Base-by-base conservation (phyloP, 1,140 invertebrate species). In the Dysdera silvatica region DNA sequence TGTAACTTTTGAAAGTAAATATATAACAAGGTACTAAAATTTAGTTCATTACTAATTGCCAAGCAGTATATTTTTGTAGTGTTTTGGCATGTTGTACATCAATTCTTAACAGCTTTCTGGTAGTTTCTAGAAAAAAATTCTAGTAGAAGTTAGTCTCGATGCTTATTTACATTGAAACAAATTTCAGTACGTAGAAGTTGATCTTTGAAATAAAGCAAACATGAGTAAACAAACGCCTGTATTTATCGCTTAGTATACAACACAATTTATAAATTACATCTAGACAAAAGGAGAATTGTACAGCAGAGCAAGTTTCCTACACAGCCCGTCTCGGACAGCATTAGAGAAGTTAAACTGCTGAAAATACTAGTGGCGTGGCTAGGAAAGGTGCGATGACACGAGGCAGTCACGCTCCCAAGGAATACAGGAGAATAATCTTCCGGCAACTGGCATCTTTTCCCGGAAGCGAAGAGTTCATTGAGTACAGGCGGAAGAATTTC, bases 131-230 rank as follows among this genome's bases (percentile, higher is more conserved):
- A n/a, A n/a, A n/a, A n/a, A n/a, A n/a, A n/a, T n/a, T n/a, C n/a
- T n/a, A n/a, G n/a, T n/a, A n/a, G n/a, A n/a, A n/a, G n/a, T n/a
- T n/a, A n/a, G n/a, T n/a, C n/a, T n/a, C n/a, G n/a, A n/a, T n/a
- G n/a, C n/a, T n/a, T n/a, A n/a, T n/a, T n/a, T n/a, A n/a, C n/a
- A n/a, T n/a, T n/a, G n/a, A n/a, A n/a, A n/a, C n/a, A n/a, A n/a
- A n/a, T n/a, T n/a, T n/a, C n/a, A n/a, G n/a, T n/a, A n/a, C n/a
- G n/a, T n/a, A n/a, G n/a, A n/a, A n/a, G n/a, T n/a, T n/a, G n/a
- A n/a, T n/a, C n/a, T n/a, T n/a, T n/a, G 81, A 32, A 52, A 52
- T 2, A 32, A 33, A 53, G 16, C 2, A 53, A 6, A 40, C 52
- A 45, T 53, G 26, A 54, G 29, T 61, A 61, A 61, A 61, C 59